These are phyloP conservation scores for Phainopepla nitens DNA, from an alignment of 2,113 vertebrate species.

Conservation along the genomic window DNA sequence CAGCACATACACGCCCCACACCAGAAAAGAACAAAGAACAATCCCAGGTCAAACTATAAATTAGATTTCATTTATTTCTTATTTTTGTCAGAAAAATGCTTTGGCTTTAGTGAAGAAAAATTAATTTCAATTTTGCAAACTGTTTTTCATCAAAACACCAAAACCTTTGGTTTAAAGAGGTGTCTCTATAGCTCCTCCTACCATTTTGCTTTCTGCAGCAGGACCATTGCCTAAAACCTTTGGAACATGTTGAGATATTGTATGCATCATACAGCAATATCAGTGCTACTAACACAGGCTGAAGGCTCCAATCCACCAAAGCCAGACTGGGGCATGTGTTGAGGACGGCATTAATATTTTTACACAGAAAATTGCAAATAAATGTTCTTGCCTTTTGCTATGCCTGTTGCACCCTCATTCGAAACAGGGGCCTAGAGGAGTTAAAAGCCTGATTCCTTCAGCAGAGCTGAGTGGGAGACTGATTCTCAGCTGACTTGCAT, in stretches of 20 bases:
- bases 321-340: accelerated
- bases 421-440: neutral
- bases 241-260: neutral
- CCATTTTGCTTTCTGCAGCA: neutral
- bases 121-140: neutral
- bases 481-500: neutral
- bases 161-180: neutral
- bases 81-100: neutral
- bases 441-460: neutral
- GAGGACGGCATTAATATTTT: neutral
- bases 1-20: neutral
- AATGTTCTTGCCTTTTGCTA: neutral
- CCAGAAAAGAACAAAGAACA: neutral
- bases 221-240: neutral
- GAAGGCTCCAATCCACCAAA: neutral
- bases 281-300: neutral
- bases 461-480: neutral
- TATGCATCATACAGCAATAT: neutral
- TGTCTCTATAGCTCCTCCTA: neutral
- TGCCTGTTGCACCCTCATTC: too few relatives aligned
- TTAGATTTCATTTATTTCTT: neutral
- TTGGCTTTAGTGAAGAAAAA: neutral
- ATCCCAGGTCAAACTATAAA: neutral
- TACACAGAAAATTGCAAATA: neutral
- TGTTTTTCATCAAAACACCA: neutral